phyloP scores from a whole-genome alignment of 2,888 invertebrate genomes.

The Disparrhopalites patrizii region DNA sequence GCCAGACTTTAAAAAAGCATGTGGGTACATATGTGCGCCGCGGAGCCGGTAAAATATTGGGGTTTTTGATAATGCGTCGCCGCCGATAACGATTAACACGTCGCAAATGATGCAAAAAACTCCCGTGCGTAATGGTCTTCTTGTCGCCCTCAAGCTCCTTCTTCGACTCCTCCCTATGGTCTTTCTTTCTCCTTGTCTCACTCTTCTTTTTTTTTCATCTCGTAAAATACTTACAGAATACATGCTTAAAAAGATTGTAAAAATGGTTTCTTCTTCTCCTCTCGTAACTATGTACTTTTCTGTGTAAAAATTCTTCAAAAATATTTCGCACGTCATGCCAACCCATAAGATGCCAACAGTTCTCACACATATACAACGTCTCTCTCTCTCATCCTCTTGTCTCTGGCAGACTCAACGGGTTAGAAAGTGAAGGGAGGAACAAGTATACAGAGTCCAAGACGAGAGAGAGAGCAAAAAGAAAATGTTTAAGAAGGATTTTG shows the following conservation, averaged over 20 bases:
- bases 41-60: slow-evolving; percentile 24
- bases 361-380: too few species aligned
- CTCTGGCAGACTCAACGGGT: too few species aligned
- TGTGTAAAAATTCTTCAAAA: background rate
- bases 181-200: background rate
- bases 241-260: background rate
- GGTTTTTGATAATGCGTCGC: slow-evolving; percentile 24
- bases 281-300: too few species aligned
- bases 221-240: too few species aligned
- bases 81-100: slow-evolving; percentile 22
- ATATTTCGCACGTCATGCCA: slow-evolving; percentile 10
- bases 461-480: too few species aligned
- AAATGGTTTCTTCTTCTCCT: slow-evolving; percentile 11
- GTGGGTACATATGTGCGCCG: slow-evolving; percentile 16
- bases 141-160: slow-evolving; percentile 11
- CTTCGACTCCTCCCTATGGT: too few species aligned
- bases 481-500: background rate
- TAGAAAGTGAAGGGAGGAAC: too few species aligned
- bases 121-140: slow-evolving; percentile 17
- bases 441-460: too few species aligned
- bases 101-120: slow-evolving; percentile 7
- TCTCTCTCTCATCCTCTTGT: too few species aligned
- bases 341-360: slow-evolving; percentile 1
- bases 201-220: too few species aligned
- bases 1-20: slow-evolving; percentile 9